These are phyloP conservation scores for Cephalotes varians DNA, from an alignment of 2,888 invertebrate species.

Conservation along the genomic window DNA sequence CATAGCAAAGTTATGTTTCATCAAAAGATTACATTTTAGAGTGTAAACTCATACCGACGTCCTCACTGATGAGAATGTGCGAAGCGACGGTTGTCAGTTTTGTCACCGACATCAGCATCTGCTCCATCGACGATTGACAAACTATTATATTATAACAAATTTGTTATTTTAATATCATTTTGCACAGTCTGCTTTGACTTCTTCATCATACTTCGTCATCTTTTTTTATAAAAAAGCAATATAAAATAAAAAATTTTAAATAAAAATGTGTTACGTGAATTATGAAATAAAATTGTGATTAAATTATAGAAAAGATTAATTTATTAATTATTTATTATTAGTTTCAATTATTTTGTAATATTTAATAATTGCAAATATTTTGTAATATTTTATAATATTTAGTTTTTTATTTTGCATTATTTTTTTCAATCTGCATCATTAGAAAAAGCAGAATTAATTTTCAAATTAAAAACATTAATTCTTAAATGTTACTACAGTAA, in stretches of 20 bases:
- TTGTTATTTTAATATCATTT: conserved; percentile 57
- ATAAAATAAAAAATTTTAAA: neutral
- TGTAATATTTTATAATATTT: neutral
- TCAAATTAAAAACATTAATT: neutral
- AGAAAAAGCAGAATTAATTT: neutral
- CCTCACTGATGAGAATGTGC: conserved; percentile 61
- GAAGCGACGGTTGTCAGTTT: conserved; percentile 83
- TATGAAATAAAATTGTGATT: neutral
- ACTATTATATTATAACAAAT: conserved; percentile 47
- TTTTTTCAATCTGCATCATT: neutral
- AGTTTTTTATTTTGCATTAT: neutral
- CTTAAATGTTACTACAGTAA: too few relatives aligned
- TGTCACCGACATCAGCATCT: conserved; percentile 44
- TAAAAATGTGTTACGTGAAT: neutral
- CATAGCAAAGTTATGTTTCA: conserved; percentile 25
- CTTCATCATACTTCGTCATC: neutral
- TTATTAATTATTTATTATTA: conserved; percentile 1
- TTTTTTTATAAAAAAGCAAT: too few relatives aligned
- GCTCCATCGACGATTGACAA: conserved; percentile 66
- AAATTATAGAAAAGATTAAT: neutral
- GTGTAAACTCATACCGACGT: conserved; percentile 24
- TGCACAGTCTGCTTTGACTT: neutral
- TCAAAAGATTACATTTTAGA: conserved; percentile 22
- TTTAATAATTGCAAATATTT: neutral
- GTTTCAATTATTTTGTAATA: neutral